Evolutionary conservation across 2,888 invertebrate genomes (phyloP).

Genomic region (Hymenopus coronatus): DNA sequence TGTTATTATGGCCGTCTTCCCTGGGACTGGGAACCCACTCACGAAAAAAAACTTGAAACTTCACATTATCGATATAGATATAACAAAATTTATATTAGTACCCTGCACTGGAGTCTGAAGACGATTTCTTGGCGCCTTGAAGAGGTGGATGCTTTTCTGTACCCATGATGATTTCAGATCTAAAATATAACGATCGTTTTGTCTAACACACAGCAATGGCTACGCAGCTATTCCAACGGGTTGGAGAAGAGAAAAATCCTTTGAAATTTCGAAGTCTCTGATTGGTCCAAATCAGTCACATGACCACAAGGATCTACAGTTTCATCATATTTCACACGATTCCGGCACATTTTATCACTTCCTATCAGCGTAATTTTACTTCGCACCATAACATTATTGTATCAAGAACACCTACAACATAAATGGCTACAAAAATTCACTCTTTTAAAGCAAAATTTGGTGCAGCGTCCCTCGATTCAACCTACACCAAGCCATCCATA

Average conservation of each 20-base stretch:
- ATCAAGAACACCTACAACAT: neutral
- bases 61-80: constrained; percentile 36
- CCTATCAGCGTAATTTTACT: neutral
- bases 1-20: constrained; percentile 40
- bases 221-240: constrained; percentile 45
- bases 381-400: neutral
- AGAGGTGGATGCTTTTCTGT: constrained; percentile 50
- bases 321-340: constrained; percentile 23
- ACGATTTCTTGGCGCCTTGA: constrained; percentile 48
- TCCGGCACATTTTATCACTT: constrained; percentile 4
- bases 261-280: constrained; percentile 40
- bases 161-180: constrained; percentile 51
- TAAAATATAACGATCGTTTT: constrained; percentile 44
- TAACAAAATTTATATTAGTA: constrained; percentile 45
- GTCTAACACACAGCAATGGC: constrained; percentile 50
- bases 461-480: constrained; percentile 27
- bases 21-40: constrained; percentile 40
- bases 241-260: constrained; percentile 41
- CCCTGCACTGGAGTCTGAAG: constrained; percentile 47
- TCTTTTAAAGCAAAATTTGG: constrained; percentile 19
- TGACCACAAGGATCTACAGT: constrained; percentile 36
- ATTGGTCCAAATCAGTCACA: constrained; percentile 42
- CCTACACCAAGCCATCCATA: constrained; percentile 14
- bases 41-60: constrained; percentile 36
- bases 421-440: neutral